Percentiles rank a stretch among this genome's conserved stretches.
These are phyloP conservation scores for Ichneumon xanthorius DNA, from an alignment of 2,888 invertebrate species.

Conservation along the genomic window DNA sequence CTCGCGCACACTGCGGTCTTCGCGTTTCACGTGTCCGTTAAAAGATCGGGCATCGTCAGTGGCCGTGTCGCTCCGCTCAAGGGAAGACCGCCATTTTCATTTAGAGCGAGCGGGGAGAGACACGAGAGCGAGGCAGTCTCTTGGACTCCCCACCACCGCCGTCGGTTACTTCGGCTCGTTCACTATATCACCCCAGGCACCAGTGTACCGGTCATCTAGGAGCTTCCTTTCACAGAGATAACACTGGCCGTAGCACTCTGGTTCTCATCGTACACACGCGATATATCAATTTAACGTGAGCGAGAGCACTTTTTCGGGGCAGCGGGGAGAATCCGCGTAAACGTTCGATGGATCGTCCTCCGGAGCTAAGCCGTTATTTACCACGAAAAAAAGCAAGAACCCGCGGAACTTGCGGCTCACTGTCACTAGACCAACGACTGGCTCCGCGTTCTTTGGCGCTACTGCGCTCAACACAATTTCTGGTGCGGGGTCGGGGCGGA, in stretches of 20 bases:
- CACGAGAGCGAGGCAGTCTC: constrained; percentile 61
- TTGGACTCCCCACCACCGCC: constrained; percentile 38
- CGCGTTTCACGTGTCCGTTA: constrained; percentile 75
- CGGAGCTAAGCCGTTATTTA: constrained; percentile 49
- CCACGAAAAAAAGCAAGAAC: constrained; percentile 58
- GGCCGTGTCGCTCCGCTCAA: constrained; percentile 78
- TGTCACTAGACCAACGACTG: constrained; percentile 69
- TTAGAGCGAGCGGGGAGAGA: constrained; percentile 73
- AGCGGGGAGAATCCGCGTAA: constrained; percentile 45
- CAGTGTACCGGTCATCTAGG: constrained; percentile 56
- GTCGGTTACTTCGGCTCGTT: constrained; percentile 54
- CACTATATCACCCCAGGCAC: constrained; percentile 55
- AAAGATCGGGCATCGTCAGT: constrained; percentile 73
- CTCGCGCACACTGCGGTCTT: constrained; percentile 51
- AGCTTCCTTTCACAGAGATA: constrained; percentile 45
- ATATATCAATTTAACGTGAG: constrained; percentile 12
- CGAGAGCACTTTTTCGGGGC: neutral
- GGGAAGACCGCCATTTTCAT: constrained; percentile 83
- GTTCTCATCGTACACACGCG: constrained; percentile 42
- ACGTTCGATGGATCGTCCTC: neutral
- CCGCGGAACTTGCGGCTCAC: constrained; percentile 52
- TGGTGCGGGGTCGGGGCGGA: constrained; percentile 13
- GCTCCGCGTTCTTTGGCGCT: constrained; percentile 71
- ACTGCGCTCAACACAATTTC: constrained; percentile 69
- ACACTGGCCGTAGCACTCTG: constrained; percentile 18